Percentiles rank a stretch among this genome's conserved stretches.
Evolutionary conservation across 2,797 vertebrate species (phyloP).

Genomic region (Falco peregrinus): DNA sequence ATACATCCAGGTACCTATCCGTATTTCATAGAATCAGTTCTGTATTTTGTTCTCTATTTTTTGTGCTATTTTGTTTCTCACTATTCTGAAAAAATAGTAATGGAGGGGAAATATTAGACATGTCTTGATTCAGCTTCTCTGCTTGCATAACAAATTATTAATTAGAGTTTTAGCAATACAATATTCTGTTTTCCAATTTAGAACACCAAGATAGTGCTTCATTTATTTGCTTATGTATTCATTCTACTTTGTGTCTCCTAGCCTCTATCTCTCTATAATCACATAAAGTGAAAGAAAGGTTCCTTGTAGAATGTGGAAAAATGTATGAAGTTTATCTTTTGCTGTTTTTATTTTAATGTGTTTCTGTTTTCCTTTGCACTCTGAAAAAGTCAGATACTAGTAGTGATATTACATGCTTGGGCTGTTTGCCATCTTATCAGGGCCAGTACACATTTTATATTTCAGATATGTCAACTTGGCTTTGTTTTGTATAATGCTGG

Average conservation of each 20-base stretch:
- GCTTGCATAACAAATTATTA: neutral
- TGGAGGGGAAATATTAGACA: neutral
- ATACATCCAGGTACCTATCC: neutral
- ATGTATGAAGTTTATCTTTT: neutral
- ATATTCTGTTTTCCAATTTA: neutral
- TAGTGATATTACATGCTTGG: neutral
- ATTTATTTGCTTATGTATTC: neutral
- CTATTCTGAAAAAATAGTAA: neutral
- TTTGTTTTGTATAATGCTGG: neutral
- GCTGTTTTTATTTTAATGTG: neutral
- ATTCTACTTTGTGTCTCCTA: neutral
- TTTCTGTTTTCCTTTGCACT: neutral
- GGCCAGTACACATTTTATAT: neutral
- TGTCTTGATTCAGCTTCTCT: neutral
- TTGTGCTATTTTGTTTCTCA: neutral
- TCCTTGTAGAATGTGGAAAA: neutral
- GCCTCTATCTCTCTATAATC: neutral
- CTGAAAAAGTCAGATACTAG: neutral
- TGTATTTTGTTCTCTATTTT: neutral
- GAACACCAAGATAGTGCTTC: neutral
- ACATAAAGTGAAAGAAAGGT: neutral
- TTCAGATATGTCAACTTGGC: neutral
- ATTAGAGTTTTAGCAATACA: neutral
- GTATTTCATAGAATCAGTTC: neutral
- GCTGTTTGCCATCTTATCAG: constrained; percentile 31